Percentiles rank a stretch among this genome's conserved stretches.
Conservation (phyloP, 1,140 invertebrate genomes). For the Conus ventricosus region DNA sequence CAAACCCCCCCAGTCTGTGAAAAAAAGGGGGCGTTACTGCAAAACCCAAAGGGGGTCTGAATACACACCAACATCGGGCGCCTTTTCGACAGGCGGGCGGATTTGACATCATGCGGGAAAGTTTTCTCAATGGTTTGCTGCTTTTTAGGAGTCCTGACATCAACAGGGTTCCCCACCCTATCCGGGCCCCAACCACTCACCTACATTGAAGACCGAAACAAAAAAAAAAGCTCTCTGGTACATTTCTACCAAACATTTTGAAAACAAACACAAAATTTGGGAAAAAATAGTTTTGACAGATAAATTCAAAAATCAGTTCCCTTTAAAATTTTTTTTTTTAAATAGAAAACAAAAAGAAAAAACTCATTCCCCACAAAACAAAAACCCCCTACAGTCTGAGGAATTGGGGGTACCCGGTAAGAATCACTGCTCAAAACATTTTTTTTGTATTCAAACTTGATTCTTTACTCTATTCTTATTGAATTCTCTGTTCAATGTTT, state of each 20-base stretch:
- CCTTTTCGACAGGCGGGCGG: slow-evolving; percentile 92
- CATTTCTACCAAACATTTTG: too few relatives aligned
- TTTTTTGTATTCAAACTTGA: too few relatives aligned
- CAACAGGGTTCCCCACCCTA: background rate
- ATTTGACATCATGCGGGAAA: slow-evolving; percentile 68
- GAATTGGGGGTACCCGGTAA: too few relatives aligned
- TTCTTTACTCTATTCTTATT: too few relatives aligned
- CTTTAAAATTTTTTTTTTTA: too few relatives aligned
- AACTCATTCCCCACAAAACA: background rate
- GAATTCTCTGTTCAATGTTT: too few relatives aligned
- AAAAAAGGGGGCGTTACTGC: slow-evolving; percentile 90
- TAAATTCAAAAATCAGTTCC: background rate
- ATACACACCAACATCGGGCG: slow-evolving; percentile 87
- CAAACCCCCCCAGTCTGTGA: slow-evolving; percentile 85
- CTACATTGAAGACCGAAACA: background rate
- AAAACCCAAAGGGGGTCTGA: slow-evolving; percentile 86
- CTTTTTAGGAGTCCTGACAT: background rate
- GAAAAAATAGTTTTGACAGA: background rate
- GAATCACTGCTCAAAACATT: too few relatives aligned
- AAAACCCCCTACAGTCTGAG: too few relatives aligned
- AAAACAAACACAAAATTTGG: background rate
- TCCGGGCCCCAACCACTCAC: background rate
- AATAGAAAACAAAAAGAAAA: background rate
- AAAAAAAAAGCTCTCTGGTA: background rate
- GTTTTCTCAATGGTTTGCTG: background rate